Conservation (phyloP, 2,113 vertebrate genomes). For the Trogon melanurus region DNA sequence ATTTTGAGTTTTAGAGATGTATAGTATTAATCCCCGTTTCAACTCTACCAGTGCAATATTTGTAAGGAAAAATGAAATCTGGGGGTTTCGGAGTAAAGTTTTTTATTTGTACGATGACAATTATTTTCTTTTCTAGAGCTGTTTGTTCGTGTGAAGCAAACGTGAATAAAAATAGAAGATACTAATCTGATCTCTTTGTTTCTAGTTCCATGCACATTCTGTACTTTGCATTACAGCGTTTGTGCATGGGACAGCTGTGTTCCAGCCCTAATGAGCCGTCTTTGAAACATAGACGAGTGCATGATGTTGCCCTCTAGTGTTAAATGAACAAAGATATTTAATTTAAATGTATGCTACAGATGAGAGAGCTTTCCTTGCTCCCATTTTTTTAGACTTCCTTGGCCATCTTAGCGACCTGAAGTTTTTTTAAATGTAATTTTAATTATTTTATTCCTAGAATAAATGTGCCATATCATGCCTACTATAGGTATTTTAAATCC, state of each 20-base stretch:
- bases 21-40: not conserved
- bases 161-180: not conserved
- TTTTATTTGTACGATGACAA: not conserved
- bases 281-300: not conserved
- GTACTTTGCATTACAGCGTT: not conserved
- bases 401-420: not conserved
- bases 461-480: not conserved
- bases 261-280: not conserved
- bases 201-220: not conserved
- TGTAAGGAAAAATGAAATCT: not conserved
- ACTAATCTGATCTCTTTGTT: not conserved
- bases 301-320: slow-evolving; percentile 53
- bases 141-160: not conserved
- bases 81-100: not conserved
- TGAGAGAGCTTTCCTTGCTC: not conserved
- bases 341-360: not conserved
- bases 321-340: not conserved
- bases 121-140: not conserved
- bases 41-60: not conserved
- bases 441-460: not conserved
- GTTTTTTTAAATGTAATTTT: not conserved
- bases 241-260: not conserved
- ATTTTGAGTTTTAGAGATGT: not conserved
- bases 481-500: not conserved
- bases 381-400: not conserved